Evolutionary conservation across 2,797 vertebrate species (phyloP).

Genomic region (Microctenopoma lineatum): DNA sequence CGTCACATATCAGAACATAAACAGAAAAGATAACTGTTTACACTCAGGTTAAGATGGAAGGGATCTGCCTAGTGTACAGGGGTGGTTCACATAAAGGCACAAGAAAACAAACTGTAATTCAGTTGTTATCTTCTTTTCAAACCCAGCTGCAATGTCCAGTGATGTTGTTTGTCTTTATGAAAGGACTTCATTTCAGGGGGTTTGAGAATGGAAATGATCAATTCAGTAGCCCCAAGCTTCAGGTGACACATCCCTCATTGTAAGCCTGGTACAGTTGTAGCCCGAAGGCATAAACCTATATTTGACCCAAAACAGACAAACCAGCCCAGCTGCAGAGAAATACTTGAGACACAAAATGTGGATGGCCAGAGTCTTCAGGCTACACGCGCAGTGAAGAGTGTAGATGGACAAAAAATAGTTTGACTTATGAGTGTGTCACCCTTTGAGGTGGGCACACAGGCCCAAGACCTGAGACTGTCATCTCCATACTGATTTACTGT

Average conservation of each 20-base stretch:
- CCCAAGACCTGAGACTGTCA: constrained; percentile 64
- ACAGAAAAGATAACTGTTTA: constrained; percentile 76
- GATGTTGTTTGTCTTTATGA: constrained; percentile 14
- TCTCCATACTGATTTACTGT: constrained; percentile 71
- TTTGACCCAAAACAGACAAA: constrained; percentile 69
- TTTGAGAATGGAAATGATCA: constrained; percentile 50
- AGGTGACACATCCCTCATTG: constrained; percentile 68
- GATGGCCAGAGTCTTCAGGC: constrained; percentile 70
- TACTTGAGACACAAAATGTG: constrained; percentile 64
- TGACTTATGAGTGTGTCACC: constrained; percentile 65
- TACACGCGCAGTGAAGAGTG: constrained; percentile 54
- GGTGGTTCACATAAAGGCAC: constrained; percentile 22
- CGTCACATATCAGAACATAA: constrained; percentile 64
- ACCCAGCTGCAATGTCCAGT: constrained; percentile 17
- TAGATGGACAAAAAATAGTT: constrained; percentile 48
- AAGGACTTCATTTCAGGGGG: constrained; percentile 9
- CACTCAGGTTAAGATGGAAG: constrained; percentile 59
- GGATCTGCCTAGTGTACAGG: constrained; percentile 60
- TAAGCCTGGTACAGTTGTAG: constrained; percentile 60
- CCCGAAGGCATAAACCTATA: constrained; percentile 72
- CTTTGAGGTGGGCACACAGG: constrained; percentile 58
- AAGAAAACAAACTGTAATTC: constrained; percentile 61
- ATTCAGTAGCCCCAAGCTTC: constrained; percentile 45
- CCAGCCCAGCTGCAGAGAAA: constrained; percentile 65
- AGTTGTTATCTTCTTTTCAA: constrained; percentile 61